Conservation (phyloP, 2,888 invertebrate species). For the Pinctada fucata region DNA sequence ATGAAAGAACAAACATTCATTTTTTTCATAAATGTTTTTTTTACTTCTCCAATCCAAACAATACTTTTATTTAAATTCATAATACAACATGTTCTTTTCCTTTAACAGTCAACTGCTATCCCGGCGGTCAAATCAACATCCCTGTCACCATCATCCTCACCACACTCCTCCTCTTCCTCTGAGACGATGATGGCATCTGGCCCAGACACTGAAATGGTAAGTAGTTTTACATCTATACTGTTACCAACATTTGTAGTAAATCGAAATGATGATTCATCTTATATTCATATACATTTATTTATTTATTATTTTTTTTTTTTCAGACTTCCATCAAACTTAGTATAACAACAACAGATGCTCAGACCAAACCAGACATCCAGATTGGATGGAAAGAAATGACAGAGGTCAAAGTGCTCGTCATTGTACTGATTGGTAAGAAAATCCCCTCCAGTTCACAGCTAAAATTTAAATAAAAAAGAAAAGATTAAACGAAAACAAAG, state of each 20-base stretch:
- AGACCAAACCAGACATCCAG: background rate
- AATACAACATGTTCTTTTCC: too few relatives aligned
- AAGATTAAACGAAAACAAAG: background rate
- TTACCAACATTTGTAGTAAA: background rate
- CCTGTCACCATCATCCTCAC: background rate
- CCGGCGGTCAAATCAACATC: background rate
- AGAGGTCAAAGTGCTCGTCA: background rate
- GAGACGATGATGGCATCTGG: background rate
- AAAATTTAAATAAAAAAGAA: background rate
- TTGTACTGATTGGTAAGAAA: background rate
- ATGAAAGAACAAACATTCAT: too few relatives aligned
- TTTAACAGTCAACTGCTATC: background rate
- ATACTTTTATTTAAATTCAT: background rate
- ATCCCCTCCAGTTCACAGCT: background rate
- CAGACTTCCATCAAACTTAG: background rate
- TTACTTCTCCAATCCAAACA: background rate
- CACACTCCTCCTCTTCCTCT: background rate
- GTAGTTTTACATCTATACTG: background rate
- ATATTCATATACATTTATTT: background rate
- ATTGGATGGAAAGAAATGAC: background rate
- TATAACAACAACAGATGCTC: background rate
- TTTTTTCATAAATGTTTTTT: background rate
- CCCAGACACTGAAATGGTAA: background rate
- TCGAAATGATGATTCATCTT: background rate
- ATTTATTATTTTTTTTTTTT: background rate